Evolutionary conservation across 2,888 invertebrate genomes (phyloP), one percentile per base, ranked within the genome.

Genomic region (Tetramorium bicarinatum): DNA sequence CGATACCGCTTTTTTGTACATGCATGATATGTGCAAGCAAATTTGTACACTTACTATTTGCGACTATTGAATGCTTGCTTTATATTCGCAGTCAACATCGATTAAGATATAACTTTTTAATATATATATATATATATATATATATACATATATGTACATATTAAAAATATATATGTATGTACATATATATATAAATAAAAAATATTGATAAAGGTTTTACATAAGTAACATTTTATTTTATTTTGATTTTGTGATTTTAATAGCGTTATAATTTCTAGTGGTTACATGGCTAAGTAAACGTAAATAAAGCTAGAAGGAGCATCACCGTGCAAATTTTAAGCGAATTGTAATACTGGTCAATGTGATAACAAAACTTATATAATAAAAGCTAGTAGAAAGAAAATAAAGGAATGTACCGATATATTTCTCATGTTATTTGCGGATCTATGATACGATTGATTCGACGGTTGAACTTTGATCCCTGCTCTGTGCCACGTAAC

Each of bases 291-390:
- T 62, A 34, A n/a, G 11, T 34, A 62, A 75, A 71, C 0, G 21
- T 1, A n/a, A 61, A 75, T 6, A 41, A 41, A 66, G 13, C 18
- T 49, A 76, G 49, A 52, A 13, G 18, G n/a, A 34, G 34, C 41
- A 64, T 3, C 15, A 52, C 21, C 38, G 13, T 54, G 13, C 9
- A 49, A 67, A 41, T 29, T 83, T 82, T 82, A 85, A 47, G 74
- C 66, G 72, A 72, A 84, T 84, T 88, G 85, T 90, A 87, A 81
- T 69, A 83, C 64, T 80, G 71, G 75, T 82, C 66, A 77, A 72
- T 85, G 83, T 83, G 54, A 82, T 87, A 89, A 90, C 83, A 84
- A 89, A 87, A 75, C 13, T 47, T 18, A 64, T 62, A 66, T 29
- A 52, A 77, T 67, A 69, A 67, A 77, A 69, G 1, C 13, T 77